A percentile compares a stretch with the other conserved stretches of the same genome.
Evolutionary conservation across 2,797 vertebrate genomes (phyloP).

Genomic region (Eulemur rubriventer): DNA sequence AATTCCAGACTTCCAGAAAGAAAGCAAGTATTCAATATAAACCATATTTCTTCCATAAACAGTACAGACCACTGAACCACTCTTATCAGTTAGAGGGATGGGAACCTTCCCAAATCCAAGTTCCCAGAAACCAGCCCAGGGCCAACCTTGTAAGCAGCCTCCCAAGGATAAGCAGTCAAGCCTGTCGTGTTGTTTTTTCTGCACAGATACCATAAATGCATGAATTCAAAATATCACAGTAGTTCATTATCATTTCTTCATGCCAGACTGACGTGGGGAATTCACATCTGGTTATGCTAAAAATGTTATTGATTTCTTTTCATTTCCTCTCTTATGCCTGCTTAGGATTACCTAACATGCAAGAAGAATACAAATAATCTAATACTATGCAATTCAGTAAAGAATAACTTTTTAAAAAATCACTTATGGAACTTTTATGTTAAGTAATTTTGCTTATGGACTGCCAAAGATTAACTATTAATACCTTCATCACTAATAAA

Average conservation of each 20-base stretch:
- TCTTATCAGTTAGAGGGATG: background rate
- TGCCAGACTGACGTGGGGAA: background rate
- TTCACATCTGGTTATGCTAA: slow-evolving; percentile 40
- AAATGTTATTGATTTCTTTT: background rate
- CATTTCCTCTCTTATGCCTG: slow-evolving; percentile 34
- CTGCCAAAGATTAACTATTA: background rate
- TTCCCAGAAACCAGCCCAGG: background rate
- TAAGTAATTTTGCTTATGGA: slow-evolving; percentile 26
- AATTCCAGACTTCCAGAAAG: background rate
- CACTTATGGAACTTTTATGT: background rate
- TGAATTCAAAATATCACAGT: background rate
- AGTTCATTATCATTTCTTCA: background rate
- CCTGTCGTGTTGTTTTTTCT: background rate
- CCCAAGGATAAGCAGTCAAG: background rate
- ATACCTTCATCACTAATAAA: slow-evolving; percentile 2
- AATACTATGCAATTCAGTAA: background rate
- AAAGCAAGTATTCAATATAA: background rate
- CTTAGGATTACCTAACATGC: background rate
- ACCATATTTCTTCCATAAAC: background rate
- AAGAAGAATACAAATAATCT: background rate
- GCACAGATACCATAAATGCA: background rate
- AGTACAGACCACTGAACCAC: background rate
- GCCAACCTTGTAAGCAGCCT: background rate
- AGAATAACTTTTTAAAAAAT: background rate
- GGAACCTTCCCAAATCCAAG: background rate